Base-by-base conservation (phyloP, 2,797 vertebrate species). In the Naso thynnoides region DNA sequence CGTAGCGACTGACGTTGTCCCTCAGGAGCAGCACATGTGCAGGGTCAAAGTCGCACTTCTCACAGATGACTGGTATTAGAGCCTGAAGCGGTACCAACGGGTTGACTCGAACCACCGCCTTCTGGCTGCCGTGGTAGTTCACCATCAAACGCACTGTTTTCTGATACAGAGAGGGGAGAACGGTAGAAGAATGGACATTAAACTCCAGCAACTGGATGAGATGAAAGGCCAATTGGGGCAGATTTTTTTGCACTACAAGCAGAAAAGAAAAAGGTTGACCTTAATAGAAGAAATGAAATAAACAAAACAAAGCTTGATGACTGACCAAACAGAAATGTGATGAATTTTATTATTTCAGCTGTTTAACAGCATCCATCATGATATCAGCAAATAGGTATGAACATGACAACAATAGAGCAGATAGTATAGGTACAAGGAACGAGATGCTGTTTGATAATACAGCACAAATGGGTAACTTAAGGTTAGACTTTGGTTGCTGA, bases 81-180 rank as follows among this genome's bases (percentile, higher is more conserved):
- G 15, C 94, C 52, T 88, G 90, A 41, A 99, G 95, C 0, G 98
- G 95, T 23, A 94, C 92, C 31, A 95, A 89, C 0, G 97, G 98
- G 89, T 95, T 99, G 78, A 99, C 98, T 36, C 98, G 95, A 62
- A 99, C 91, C 62, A 99, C 96, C 0, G 97, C 91, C 88, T 99
- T 99, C 89, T 99, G 98, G 0, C 94, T 97, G 70, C 95, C 91
- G 82, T 96, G 94, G 90, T 95, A 99, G 92, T 98, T 99, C 87
- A 99, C 96, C 79, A 99, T 95, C 89, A 99, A 92, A 26, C 96
- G 96, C 62, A 99, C 93, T 0, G 96, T 96, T 89, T 98, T 99
- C 98, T 99, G 89, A 54, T 33, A 56, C 2, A 84, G 15, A 87
- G 49, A 85, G 62, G 39, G 15, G 8, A 69, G 6, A 82, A 38